Percentiles rank a stretch among this genome's conserved stretches.
These are phyloP conservation scores for Camelus bactrianus DNA, from an alignment of 2,113 vertebrate genomes.

Conservation along the genomic window DNA sequence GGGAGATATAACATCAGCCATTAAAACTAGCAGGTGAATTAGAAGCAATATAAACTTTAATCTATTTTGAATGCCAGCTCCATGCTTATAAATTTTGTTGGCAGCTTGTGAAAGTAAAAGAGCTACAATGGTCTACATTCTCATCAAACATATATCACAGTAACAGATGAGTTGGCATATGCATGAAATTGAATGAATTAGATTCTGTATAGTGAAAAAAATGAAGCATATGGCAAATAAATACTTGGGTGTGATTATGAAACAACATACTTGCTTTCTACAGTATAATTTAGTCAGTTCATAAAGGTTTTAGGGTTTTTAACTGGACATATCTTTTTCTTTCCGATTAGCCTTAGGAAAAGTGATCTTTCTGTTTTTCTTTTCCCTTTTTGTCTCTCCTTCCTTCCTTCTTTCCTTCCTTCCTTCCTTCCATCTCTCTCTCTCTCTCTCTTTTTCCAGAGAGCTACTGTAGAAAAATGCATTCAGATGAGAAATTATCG, in stretches of 20 bases:
- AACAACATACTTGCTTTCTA: conserved; percentile 14
- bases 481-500: neutral
- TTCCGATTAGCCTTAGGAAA: neutral
- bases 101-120: neutral
- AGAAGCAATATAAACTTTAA: conserved; percentile 27
- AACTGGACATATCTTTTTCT: neutral
- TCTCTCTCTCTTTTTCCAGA: neutral
- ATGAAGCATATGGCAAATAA: conserved; percentile 34
- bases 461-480: neutral
- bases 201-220: neutral
- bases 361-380: neutral
- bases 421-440: too few species aligned
- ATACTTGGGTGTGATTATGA: neutral
- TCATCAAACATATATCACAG: neutral
- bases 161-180: neutral
- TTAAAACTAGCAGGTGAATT: conserved; percentile 7
- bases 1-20: conserved; percentile 67
- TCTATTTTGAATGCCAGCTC: conserved; percentile 42
- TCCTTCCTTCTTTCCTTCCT: neutral
- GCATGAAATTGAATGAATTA: neutral
- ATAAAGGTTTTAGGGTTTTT: neutral
- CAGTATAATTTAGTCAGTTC: neutral
- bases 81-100: conserved; percentile 49
- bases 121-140: neutral
- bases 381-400: neutral